Conservation (phyloP, 1,140 invertebrate species). For the Hylaeus anthracinus region DNA sequence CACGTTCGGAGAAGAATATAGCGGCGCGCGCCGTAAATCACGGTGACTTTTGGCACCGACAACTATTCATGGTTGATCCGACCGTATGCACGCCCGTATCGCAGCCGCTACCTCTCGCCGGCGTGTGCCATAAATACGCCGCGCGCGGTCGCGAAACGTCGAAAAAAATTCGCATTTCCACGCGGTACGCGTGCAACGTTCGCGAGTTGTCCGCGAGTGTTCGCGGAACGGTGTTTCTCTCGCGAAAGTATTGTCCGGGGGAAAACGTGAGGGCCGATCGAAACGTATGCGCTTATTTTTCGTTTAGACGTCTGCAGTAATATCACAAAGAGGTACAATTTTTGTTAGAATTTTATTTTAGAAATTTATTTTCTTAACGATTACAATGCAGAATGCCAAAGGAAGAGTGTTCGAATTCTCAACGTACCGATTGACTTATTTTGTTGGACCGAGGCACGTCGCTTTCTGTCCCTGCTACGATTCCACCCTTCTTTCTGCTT, state of each 20-base stretch:
- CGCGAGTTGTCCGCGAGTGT: not conserved
- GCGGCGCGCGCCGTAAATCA: conserved; percentile 12
- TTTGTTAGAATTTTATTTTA: too few species aligned
- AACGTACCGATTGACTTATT: too few species aligned
- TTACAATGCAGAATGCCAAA: too few species aligned
- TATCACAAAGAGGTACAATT: too few species aligned
- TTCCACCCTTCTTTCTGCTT: too few species aligned
- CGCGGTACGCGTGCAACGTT: not conserved
- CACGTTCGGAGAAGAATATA: not conserved
- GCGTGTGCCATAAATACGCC: conserved; percentile 9
- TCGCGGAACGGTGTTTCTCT: not conserved
- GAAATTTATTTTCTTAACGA: too few species aligned
- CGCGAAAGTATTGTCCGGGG: not conserved
- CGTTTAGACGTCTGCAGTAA: too few species aligned
- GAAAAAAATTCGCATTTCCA: not conserved
- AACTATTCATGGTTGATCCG: not conserved
- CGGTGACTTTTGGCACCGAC: not conserved
- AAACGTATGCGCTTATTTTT: not conserved
- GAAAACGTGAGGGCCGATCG: not conserved
- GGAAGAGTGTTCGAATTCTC: too few species aligned
- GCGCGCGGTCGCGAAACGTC: not conserved
- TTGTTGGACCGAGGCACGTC: too few species aligned
- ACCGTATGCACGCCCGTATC: not conserved
- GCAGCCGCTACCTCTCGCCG: not conserved
- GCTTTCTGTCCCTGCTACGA: too few species aligned